Evolutionary conservation across 1,140 invertebrate species (phyloP), one percentile per base, ranked within the genome.

Genomic region (Dolichoris vasculosae): DNA sequence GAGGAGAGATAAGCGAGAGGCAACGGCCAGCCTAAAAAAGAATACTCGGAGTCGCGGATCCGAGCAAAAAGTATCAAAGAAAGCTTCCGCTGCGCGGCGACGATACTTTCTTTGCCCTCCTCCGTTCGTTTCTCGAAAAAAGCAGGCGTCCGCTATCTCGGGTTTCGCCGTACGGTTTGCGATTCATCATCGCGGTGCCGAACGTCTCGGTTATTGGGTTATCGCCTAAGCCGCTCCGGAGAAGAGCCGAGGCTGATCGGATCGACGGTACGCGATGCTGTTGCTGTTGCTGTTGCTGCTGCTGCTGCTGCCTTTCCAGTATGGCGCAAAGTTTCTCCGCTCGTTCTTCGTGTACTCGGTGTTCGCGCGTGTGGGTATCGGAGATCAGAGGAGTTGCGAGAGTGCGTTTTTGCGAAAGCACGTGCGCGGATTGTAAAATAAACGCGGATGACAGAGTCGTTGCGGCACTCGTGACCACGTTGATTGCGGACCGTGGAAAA

Each of bases 61-160:
- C 40, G 15, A 55, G 76, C 40, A 85, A 85, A 79, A 81, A 85
- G 78, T 79, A 75, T 85, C 78, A 82, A 85, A 85, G 84, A 79
- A 79, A 81, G 84, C 78, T 81, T 73, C 84, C 84, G 55, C 76
- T 67, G 9, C 32, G 38, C 86, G 67, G 55, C 55, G 1, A 6
- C 30, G 83, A 32, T 73, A 55, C 85, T 75, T 71, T 76, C 85
- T 82, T 15, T 43, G 7, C 11, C 1, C 55, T 23, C 32, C 32
- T 71, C 32, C 85, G 82, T 86, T 75, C 40, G 8, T 59, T 40
- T 64, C 38, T 77, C 35, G 55, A 38, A 13, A n/a, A 55, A 82
- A 51, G 64, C 17, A 48, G 46, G 17, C 71, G 75, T 40, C 84
- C 78, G 77, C 81, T 85, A 80, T 75, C 67, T 80, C 38, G 48